Conservation (phyloP, 2,888 invertebrate species). For the Serrognathus titanus region DNA sequence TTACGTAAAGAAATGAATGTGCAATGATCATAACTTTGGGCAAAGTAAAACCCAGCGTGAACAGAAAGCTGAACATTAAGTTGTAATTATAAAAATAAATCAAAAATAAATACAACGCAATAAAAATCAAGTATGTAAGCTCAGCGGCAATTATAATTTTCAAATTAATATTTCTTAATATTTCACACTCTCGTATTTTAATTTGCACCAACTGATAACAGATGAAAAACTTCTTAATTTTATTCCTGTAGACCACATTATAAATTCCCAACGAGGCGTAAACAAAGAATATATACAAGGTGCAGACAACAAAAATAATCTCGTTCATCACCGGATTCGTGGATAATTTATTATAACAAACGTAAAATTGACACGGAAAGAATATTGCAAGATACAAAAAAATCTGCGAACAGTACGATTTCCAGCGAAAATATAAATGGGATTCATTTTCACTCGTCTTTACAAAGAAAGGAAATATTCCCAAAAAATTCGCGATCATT, state of each 20-base stretch:
- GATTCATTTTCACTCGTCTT: background rate
- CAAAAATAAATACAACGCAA: conserved; percentile 8
- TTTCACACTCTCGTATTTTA: background rate
- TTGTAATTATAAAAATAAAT: conserved; percentile 18
- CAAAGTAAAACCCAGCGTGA: conserved; percentile 14
- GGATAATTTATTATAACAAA: conserved; percentile 13
- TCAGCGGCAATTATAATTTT: background rate
- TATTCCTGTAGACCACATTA: conserved; percentile 4
- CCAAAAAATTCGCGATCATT: conserved; percentile 1
- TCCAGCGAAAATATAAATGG: background rate
- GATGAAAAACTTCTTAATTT: conserved; percentile 5
- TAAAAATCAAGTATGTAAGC: conserved; percentile 1
- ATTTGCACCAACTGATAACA: too few relatives aligned
- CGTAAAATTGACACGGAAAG: conserved; percentile 5
- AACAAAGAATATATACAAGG: conserved; percentile 11
- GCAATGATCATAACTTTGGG: conserved; percentile 14
- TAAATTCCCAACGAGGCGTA: conserved; percentile 7
- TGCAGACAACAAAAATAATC: conserved; percentile 15
- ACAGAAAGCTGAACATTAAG: conserved; percentile 8
- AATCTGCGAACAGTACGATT: background rate
- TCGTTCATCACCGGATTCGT: conserved; percentile 15
- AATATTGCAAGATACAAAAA: conserved; percentile 2
- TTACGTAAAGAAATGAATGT: conserved; percentile 11
- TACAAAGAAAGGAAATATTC: conserved; percentile 3
- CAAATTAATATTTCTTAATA: background rate